Percentiles rank a stretch among this genome's conserved stretches.
Conservation (phyloP, 2,888 invertebrate species). For the Bembecia ichneumoniformis region DNA sequence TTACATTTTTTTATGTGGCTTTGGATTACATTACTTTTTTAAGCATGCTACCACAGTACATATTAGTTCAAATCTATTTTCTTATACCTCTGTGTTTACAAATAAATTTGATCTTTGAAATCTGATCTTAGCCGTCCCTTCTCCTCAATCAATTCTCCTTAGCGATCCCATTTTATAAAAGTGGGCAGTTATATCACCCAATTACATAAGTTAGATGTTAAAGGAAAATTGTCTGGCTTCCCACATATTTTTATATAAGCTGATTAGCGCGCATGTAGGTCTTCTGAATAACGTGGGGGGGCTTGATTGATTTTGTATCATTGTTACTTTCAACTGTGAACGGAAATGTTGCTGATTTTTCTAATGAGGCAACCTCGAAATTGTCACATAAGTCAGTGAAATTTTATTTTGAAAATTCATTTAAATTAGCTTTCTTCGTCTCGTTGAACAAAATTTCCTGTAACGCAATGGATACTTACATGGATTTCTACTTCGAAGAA, state of each 20-base stretch:
- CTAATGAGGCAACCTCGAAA: not conserved
- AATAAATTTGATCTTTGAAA: too few relatives aligned
- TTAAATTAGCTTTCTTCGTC: not conserved
- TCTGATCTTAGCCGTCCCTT: too few relatives aligned
- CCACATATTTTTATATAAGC: slow-evolving; percentile 28
- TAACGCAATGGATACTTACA: slow-evolving; percentile 79
- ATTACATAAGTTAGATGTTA: too few relatives aligned
- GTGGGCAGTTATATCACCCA: too few relatives aligned
- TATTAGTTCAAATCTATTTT: too few relatives aligned
- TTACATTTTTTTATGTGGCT: not conserved
- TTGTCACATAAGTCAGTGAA: not conserved
- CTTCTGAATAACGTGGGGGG: slow-evolving; percentile 24
- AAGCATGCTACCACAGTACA: too few relatives aligned
- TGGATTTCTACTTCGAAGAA: slow-evolving; percentile 85
- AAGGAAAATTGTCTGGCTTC: slow-evolving; percentile 20
- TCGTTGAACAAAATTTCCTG: not conserved
- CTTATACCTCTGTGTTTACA: too few relatives aligned
- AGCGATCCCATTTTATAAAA: too few relatives aligned
- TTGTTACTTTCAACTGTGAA: slow-evolving; percentile 13
- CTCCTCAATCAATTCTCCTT: too few relatives aligned
- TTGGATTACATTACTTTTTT: too few relatives aligned
- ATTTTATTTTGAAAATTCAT: not conserved
- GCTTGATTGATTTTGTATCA: slow-evolving; percentile 35
- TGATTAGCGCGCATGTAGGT: slow-evolving; percentile 51
- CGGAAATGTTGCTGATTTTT: slow-evolving; percentile 1